Evolutionary conservation across 1,140 invertebrate species (phyloP), one percentile per base, ranked within the genome.

Genomic region (Batillaria attramentaria): DNA sequence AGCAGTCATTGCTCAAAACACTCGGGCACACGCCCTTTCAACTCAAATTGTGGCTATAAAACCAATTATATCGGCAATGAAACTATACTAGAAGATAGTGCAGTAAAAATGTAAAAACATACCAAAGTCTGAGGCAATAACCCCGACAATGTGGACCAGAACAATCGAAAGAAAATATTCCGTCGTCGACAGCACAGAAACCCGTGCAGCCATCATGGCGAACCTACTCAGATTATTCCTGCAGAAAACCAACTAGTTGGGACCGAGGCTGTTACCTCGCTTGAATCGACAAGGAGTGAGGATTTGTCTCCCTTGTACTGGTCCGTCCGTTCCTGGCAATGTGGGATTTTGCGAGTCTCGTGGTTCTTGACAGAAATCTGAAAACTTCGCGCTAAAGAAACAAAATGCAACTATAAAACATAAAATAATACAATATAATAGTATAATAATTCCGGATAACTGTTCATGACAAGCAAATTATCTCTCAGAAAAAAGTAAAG

Each of bases 201-300:
- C 57, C 57, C 24, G 57, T 60, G 57, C 31, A 60, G 24, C 57
- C 57, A 60, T 60, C 57, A 60, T 60, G 57, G 57, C 57, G 57
- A 28, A 13, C 57, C 31, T 8, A n/a, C 57, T 60, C 57, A n/a
- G 8, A 60, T n/a, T 28, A 60, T 60, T 60, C 31, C 57, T 28
- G n/a, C n/a, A n/a, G n/a, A n/a, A n/a, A n/a, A n/a, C n/a, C n/a
- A n/a, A n/a, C n/a, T n/a, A n/a, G n/a, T n/a, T n/a, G n/a, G n/a
- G n/a, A n/a, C n/a, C n/a, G n/a, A n/a, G n/a, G n/a, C 57, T n/a
- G 20, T 70, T 70, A 42, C 41, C 33, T 70, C 68, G 39, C 68
- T 70, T 70, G 35, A 28, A 31, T 42, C 68, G 50, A 0, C n/a
- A 70, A 42, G 24, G 20, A 70, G 41, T 31, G 33, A 42, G 10